Conservation (phyloP, 1,140 invertebrate species). For the Ptiloglossa arizonensis region DNA sequence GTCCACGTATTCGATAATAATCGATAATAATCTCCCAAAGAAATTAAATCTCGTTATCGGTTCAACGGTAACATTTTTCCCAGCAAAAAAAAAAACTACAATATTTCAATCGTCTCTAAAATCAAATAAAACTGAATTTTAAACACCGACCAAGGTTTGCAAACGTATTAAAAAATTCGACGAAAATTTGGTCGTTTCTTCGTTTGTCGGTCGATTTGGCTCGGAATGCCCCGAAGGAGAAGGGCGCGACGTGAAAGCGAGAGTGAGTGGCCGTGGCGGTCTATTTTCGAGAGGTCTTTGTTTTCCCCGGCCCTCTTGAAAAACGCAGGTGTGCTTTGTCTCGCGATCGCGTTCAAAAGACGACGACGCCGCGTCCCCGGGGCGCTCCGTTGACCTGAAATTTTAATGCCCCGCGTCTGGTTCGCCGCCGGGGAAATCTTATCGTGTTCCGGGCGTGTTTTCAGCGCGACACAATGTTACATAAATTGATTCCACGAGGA, state of each 20-base stretch:
- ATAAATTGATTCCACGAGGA: conserved; percentile 51
- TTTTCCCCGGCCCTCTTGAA: conserved; percentile 8
- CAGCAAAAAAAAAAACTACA: no score
- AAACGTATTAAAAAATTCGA: no score
- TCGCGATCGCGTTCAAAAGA: not conserved
- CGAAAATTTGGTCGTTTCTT: no score
- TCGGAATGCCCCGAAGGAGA: no score
- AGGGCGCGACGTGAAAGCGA: not conserved
- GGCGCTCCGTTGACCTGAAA: conserved; percentile 6
- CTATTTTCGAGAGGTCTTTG: conserved; percentile 55
- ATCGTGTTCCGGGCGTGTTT: conserved; percentile 18
- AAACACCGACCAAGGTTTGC: no score
- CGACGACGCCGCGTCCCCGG: not conserved
- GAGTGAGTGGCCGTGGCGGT: conserved; percentile 38
- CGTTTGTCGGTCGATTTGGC: no score
- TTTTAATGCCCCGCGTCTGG: not conserved
- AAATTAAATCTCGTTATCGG: no score
- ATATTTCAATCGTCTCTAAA: no score
- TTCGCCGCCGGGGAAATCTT: conserved; percentile 15
- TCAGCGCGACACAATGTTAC: conserved; percentile 53
- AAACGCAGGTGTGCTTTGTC: conserved; percentile 25
- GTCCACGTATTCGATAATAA: no score
- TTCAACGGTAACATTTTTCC: no score
- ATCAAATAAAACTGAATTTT: no score
- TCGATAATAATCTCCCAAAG: no score